phyloP scores from a whole-genome alignment of 2,797 vertebrate species.

The Rhinichthys osculus region DNA sequence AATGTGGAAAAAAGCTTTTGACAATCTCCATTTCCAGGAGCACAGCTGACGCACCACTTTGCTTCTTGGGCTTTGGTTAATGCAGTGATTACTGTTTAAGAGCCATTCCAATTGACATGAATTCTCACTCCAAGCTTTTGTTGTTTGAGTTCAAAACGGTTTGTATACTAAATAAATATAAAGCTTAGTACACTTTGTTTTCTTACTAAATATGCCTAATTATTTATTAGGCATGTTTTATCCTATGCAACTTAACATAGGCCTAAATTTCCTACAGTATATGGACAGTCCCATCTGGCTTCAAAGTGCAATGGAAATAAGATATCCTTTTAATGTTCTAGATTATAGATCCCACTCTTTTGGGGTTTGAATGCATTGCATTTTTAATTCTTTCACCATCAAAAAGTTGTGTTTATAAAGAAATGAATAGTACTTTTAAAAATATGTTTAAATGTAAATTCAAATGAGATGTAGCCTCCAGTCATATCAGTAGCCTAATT shows the following conservation, averaged over 20 bases:
- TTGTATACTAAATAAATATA: background rate
- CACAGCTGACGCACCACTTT: background rate
- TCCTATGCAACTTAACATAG: background rate
- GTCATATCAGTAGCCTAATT: background rate
- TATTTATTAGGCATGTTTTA: conserved; percentile 1
- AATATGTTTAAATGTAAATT: background rate
- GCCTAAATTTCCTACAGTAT: background rate
- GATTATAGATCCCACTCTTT: background rate
- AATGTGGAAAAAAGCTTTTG: background rate
- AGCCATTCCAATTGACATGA: background rate
- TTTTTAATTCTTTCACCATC: background rate
- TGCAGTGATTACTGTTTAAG: background rate
- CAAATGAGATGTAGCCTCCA: background rate
- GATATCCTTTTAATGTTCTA: background rate
- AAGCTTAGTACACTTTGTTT: background rate
- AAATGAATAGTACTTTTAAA: background rate
- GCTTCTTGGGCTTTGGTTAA: background rate
- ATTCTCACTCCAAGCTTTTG: background rate
- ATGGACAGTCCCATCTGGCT: background rate
- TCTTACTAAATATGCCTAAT: background rate
- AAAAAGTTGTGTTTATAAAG: background rate
- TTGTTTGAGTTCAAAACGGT: background rate
- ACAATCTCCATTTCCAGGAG: background rate
- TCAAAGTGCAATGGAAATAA: background rate
- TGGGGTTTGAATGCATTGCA: background rate